phyloP scores from a whole-genome alignment of 2,797 vertebrate genomes.

The Takifugu rubripes region DNA sequence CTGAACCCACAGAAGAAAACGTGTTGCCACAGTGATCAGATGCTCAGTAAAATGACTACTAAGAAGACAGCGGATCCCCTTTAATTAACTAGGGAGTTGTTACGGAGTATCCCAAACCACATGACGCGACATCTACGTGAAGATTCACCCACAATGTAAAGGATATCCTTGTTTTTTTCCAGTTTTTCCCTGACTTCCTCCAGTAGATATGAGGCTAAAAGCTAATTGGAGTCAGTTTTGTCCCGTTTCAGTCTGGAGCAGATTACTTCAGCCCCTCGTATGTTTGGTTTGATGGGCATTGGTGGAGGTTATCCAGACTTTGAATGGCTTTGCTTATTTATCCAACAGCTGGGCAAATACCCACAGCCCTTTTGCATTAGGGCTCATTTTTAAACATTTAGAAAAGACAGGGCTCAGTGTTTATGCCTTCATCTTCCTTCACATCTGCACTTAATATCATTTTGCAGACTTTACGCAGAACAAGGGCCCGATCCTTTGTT shows the following conservation, averaged over 20 bases:
- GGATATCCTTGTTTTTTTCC: neutral
- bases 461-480: constrained; percentile 69
- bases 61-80: constrained; percentile 17
- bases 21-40: neutral
- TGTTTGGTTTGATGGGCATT: constrained; percentile 72
- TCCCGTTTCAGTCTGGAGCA: constrained; percentile 41
- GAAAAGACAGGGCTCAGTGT: constrained; percentile 72
- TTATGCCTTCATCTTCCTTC: constrained; percentile 73
- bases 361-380: constrained; percentile 74
- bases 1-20: constrained; percentile 8
- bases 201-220: constrained; percentile 24
- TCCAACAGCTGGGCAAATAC: constrained; percentile 77
- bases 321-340: constrained; percentile 75
- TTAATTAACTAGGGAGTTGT: constrained; percentile 16
- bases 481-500: constrained; percentile 73
- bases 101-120: too few species aligned
- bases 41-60: neutral
- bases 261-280: constrained; percentile 55
- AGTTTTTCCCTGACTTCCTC: constrained; percentile 17
- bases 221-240: constrained; percentile 61
- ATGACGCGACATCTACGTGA: too few species aligned
- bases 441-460: constrained; percentile 79
- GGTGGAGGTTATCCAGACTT: constrained; percentile 68
- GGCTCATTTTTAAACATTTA: constrained; percentile 77
- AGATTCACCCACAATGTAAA: neutral